phyloP scores from a whole-genome alignment of 2,113 vertebrate genomes.

The Colaptes auratus region DNA sequence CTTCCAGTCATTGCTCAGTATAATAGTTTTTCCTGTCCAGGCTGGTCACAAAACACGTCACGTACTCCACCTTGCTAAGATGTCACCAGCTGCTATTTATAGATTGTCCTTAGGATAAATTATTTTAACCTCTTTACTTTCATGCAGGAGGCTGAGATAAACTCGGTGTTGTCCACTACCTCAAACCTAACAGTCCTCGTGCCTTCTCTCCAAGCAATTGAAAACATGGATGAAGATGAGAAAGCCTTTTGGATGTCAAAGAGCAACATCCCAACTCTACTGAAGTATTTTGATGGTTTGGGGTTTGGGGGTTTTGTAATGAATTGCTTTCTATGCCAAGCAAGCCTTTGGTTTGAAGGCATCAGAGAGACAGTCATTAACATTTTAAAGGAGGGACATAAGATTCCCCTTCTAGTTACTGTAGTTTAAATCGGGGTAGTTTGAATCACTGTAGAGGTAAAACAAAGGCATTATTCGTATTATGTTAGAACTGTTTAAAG shows the following conservation, averaged over 20 bases:
- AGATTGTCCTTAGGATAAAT: background rate
- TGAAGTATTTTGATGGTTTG: slow-evolving; percentile 78
- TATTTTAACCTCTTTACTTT: background rate
- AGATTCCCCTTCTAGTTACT: background rate
- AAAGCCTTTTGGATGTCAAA: slow-evolving; percentile 83
- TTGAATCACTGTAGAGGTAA: background rate
- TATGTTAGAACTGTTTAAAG: background rate
- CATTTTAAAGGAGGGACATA: background rate
- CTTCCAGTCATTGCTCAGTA: slow-evolving; percentile 6
- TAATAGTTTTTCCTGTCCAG: slow-evolving; percentile 23
- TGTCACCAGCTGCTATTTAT: slow-evolving; percentile 16
- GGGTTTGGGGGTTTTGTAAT: background rate
- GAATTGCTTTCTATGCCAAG: background rate
- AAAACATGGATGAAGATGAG: slow-evolving; percentile 81
- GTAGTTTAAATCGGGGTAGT: background rate
- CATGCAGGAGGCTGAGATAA: slow-evolving; percentile 79
- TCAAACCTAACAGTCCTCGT: slow-evolving; percentile 87
- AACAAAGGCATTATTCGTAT: background rate
- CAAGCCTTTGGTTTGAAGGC: background rate
- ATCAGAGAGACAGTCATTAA: background rate
- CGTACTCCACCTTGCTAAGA: background rate
- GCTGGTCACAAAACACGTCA: background rate
- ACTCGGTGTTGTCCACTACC: slow-evolving; percentile 60
- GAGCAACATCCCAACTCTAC: slow-evolving; percentile 81
- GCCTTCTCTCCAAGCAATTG: slow-evolving; percentile 82